Conservation (phyloP, 1,140 invertebrate genomes). For the Caenorhabditis elegans region WBcel235 BX284602.5:11457501-11458000, state of each 20-base stretch:
- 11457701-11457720: slow-evolving; percentile 14
- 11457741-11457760: neutral
- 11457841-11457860: slow-evolving; percentile 9
- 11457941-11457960: neutral
- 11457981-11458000: too few species aligned
- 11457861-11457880: neutral
- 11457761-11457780: neutral
- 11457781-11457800: slow-evolving; percentile 1
- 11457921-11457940: slow-evolving; percentile 7
- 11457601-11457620: neutral
- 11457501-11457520: neutral
- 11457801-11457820: neutral
- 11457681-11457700: neutral
- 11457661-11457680: neutral
- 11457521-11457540: neutral
- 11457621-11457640: neutral
- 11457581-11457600: neutral
- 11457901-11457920: slow-evolving; percentile 1
- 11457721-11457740: neutral
- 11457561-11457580: neutral
- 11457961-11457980: too few species aligned
- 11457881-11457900: neutral
- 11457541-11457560: neutral
- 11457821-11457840: neutral
- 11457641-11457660: slow-evolving; percentile 10